A percentile compares a stretch with the other conserved stretches of the same genome.
Conservation (phyloP, 2,113 vertebrate species). For the Seriola aureovittata region DNA sequence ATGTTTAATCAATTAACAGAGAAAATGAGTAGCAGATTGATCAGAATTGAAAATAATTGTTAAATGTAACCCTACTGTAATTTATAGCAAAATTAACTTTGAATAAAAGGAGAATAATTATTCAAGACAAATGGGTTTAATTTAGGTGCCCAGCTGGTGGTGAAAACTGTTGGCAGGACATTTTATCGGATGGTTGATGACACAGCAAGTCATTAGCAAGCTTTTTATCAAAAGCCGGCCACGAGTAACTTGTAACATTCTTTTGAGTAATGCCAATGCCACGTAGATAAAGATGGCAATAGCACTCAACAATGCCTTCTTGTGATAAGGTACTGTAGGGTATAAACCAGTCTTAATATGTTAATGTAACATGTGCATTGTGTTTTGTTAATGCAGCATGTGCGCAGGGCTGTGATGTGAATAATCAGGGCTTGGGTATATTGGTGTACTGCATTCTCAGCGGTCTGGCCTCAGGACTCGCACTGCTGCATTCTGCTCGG, state of each 20-base stretch:
- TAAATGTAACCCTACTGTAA: background rate
- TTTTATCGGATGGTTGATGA: conserved; percentile 50
- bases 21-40: background rate
- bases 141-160: conserved; percentile 53
- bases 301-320: background rate
- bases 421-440: conserved; percentile 62
- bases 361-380: conserved; percentile 40
- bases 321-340: conserved; percentile 1
- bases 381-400: conserved; percentile 61
- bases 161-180: conserved; percentile 49
- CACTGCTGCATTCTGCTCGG: conserved; percentile 63
- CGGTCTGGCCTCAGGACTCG: conserved; percentile 59
- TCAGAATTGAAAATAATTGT: background rate
- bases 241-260: conserved; percentile 28
- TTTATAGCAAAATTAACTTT: background rate
- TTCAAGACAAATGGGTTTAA: conserved; percentile 36
- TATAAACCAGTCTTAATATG: conserved; percentile 22
- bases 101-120: background rate
- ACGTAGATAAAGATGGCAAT: background rate
- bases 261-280: conserved; percentile 9
- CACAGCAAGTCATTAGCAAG: conserved; percentile 28
- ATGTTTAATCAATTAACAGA: background rate
- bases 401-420: conserved; percentile 56
- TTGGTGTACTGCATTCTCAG: conserved; percentile 66
- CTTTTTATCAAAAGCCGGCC: conserved; percentile 33